Evolutionary conservation across 1,140 invertebrate species (phyloP), one percentile per base, ranked within the genome.

Genomic region (Drosophila oshimai): DNA sequence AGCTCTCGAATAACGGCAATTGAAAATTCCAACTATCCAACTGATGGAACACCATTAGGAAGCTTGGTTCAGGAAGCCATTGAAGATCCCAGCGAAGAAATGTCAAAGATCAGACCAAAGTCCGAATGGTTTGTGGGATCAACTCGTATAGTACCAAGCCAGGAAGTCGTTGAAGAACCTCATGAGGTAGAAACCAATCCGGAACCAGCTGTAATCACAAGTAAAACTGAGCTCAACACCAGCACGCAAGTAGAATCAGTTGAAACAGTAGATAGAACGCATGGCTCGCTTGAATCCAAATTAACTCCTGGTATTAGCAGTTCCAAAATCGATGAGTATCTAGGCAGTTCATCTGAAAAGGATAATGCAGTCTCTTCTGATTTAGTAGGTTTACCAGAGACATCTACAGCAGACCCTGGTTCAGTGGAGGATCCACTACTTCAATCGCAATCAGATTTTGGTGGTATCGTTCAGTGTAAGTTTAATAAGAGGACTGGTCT

Each of bases 101-200:
- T 61, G 2, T 2, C 44, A 4, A n/a, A 34, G 12, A 13, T 13
- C 3, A 44, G 9, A 12, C 18, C 46, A 1, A 74, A 50, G 22
- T 49, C 79, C 2, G 53, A 72, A 37, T 89, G 80, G 87, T 89
- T 76, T 68, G 83, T 90, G 17, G 79, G 88, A 12, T 51, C 72
- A 15, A 72, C 83, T 44, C 78, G 61, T 10, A 86, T 89, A 42
- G 34, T 60, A 29, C 41, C 68, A 20, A 77, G 42, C 26, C 51
- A 70, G 12, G 24, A 20, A 39, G 54, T 34, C 31, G 29, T 44
- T 12, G 20, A 34, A 28, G 68, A 54, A 2, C 28, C 31, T 57
- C 20, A 31, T n/a, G 65, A 36, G 50, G 13, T 62, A 20, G 42
- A 13, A 18, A 58, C 36, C 18, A 50, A 28, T 68, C 10, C 17